Evolutionary conservation across 2,888 invertebrate genomes (phyloP).

Genomic region (Cerceris rybyensis): DNA sequence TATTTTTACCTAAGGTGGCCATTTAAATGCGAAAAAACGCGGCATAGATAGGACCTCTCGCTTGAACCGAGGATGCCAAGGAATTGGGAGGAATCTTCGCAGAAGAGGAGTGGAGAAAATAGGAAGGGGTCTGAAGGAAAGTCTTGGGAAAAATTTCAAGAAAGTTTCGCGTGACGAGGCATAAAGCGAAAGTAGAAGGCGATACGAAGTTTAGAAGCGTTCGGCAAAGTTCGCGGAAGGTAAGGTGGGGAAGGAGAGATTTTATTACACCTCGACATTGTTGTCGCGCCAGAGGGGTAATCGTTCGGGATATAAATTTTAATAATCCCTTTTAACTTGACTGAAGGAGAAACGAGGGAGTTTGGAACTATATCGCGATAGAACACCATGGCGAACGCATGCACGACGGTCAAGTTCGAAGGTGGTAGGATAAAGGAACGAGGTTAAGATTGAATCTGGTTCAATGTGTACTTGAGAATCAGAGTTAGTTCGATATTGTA

Average conservation of each 20-base stretch:
- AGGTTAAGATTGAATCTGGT: not conserved
- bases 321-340: constrained; percentile 26
- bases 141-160: constrained; percentile 24
- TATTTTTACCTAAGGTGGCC: too few relatives aligned
- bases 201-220: constrained; percentile 42
- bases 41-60: too few relatives aligned
- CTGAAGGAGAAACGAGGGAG: constrained; percentile 11
- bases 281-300: constrained; percentile 20
- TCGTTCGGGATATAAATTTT: constrained; percentile 28
- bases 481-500: too few relatives aligned
- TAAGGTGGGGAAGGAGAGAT: constrained; percentile 12
- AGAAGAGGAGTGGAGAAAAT: not conserved
- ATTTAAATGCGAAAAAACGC: too few relatives aligned
- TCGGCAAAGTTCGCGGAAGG: constrained; percentile 6
- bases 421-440: not conserved
- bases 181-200: constrained; percentile 38
- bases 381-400: not conserved
- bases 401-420: not conserved
- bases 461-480: too few relatives aligned
- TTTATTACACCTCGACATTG: constrained; percentile 39
- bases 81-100: too few relatives aligned
- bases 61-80: too few relatives aligned
- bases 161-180: constrained; percentile 46
- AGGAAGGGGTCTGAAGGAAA: constrained; percentile 4
- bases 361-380: too few relatives aligned